Evolutionary conservation across 1,140 invertebrate species (phyloP), one percentile per base, ranked within the genome.

Genomic region (Hetaerina americana): DNA sequence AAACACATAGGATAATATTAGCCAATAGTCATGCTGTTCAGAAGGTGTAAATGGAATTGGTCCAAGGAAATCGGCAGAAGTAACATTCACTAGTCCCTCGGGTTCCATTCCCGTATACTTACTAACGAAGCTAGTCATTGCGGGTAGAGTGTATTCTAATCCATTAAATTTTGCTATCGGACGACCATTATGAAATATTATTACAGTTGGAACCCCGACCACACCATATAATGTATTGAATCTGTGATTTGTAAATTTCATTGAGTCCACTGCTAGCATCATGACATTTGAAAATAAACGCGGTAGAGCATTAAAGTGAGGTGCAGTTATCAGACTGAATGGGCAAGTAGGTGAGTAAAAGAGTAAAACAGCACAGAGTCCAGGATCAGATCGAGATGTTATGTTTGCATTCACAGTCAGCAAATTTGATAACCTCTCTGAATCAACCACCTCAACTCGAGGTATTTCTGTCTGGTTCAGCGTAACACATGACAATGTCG

Each of bases 181-280:
- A 78, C 92, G 87, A 0, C 93, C 93, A 83, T 96, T 96, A 78
- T 98, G 95, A 77, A 97, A 94, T 70, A 98, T 84, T 81, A 97
- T 87, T 12, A 98, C 79, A 31, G 94, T 96, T 49, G 95, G 95
- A 26, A 97, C 90, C 24, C 93, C 93, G n/a, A 96, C 89, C 74
- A 97, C 92, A 24, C 95, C 95, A 84, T 94, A 96, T 77, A 94
- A 91, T 0, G 94, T 92, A 81, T 96, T 96, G 29, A 95, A 91
- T 67, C 90, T 88, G 75, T 75, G 29, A 70, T 26, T 68, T 5
- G 25, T 18, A 24, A 94, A 89, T 77, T 90, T 88, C 73, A 92
- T 87, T 0, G 94, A 93, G 85, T 98, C 94, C 22, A 98, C 87
- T 12, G 94, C 96, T 27, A 94, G 89, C 78, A 96, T 88, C 81